These are phyloP conservation scores for Tholera decimalis DNA, from an alignment of 2,888 invertebrate genomes.

Conservation along the genomic window DNA sequence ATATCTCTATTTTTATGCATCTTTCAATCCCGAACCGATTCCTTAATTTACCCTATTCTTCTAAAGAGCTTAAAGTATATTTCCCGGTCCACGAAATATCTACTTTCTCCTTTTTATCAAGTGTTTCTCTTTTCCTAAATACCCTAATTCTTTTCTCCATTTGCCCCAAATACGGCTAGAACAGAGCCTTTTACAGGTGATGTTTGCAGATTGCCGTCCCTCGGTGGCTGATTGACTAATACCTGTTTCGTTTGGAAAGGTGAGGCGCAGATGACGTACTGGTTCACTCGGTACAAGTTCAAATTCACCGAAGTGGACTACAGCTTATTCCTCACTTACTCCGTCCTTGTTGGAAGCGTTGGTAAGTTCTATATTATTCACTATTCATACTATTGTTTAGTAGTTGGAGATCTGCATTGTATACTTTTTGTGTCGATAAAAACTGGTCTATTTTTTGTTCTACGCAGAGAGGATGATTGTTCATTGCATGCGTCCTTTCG, in stretches of 20 bases:
- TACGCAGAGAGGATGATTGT: too few relatives aligned
- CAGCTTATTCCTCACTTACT: slow-evolving; percentile 91
- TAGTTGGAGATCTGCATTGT: too few relatives aligned
- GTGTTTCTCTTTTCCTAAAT: background rate
- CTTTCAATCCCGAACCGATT: too few relatives aligned
- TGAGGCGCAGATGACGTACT: slow-evolving; percentile 91
- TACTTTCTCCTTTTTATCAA: background rate
- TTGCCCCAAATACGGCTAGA: slow-evolving; percentile 43
- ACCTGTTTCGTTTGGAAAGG: slow-evolving; percentile 89
- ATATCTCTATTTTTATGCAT: too few relatives aligned
- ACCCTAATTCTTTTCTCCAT: background rate
- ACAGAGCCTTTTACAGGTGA: slow-evolving; percentile 74
- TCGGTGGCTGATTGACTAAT: slow-evolving; percentile 78
- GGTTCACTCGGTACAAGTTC: slow-evolving; percentile 91
- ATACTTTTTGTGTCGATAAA: too few relatives aligned
- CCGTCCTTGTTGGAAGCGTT: slow-evolving; percentile 90
- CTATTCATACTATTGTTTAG: too few relatives aligned
- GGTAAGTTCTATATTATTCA: slow-evolving; percentile 83
- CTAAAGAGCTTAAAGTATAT: too few relatives aligned
- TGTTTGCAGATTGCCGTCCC: slow-evolving; percentile 81
- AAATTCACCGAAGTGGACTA: slow-evolving; percentile 92
- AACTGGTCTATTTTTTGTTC: too few relatives aligned
- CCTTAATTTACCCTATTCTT: too few relatives aligned
- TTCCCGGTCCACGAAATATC: too few relatives aligned
- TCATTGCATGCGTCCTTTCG: too few relatives aligned